These are phyloP conservation scores for Amphiduros pacificus DNA, from an alignment of 2,888 invertebrate species.

Conservation along the genomic window DNA sequence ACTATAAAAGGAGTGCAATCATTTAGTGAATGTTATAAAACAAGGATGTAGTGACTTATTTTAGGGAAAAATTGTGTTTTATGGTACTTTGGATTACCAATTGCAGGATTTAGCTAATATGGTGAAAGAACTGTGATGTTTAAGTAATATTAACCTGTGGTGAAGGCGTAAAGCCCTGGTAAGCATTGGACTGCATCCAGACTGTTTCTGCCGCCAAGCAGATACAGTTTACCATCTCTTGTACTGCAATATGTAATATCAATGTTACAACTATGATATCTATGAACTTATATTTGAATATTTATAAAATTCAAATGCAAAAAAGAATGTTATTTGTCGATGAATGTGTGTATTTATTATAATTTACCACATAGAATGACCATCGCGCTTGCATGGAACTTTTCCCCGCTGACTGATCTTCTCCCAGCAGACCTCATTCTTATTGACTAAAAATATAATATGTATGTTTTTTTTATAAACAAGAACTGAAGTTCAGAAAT, in stretches of 20 bases:
- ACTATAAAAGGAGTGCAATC: too few relatives aligned
- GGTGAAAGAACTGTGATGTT: too few relatives aligned
- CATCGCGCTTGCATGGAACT: neutral
- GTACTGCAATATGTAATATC: neutral
- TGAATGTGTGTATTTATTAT: neutral
- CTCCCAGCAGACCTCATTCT: neutral
- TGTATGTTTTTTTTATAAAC: too few relatives aligned
- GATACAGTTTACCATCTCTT: neutral
- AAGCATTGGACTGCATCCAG: neutral
- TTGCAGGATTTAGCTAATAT: too few relatives aligned
- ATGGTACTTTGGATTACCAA: too few relatives aligned
- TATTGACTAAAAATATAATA: too few relatives aligned
- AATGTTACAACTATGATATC: neutral
- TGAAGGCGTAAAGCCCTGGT: neutral
- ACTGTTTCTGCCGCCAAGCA: conserved; percentile 1
- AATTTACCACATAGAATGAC: conserved; percentile 2
- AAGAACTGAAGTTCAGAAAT: too few relatives aligned
- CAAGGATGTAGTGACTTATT: too few relatives aligned
- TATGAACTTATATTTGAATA: neutral
- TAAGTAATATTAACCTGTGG: neutral
- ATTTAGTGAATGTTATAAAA: too few relatives aligned
- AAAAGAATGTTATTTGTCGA: neutral
- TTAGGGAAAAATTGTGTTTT: too few relatives aligned
- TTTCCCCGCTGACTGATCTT: neutral
- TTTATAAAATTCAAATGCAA: neutral